Conservation (phyloP, 1,140 invertebrate genomes). For the Venustaconcha ellipsiformis region DNA sequence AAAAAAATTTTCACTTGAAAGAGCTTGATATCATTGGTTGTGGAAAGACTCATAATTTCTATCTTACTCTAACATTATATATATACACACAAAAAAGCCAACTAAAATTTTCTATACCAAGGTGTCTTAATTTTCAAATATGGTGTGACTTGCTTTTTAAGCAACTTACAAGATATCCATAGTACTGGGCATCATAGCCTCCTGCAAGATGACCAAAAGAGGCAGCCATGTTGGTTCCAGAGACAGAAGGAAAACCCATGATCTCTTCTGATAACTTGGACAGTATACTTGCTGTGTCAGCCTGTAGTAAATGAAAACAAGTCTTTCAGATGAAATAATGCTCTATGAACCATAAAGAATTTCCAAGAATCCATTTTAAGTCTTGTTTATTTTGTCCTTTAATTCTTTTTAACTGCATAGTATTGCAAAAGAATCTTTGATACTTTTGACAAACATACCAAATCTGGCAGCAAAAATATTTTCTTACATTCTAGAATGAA, state of each 20-base stretch:
- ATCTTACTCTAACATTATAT: background rate
- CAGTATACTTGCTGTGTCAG: slow-evolving; percentile 69
- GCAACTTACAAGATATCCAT: slow-evolving; percentile 72
- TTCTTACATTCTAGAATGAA: no score
- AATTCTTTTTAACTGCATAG: no score
- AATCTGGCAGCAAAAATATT: no score
- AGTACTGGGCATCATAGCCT: slow-evolving; percentile 75
- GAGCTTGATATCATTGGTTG: background rate
- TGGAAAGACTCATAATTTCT: background rate
- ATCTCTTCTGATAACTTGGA: slow-evolving; percentile 66
- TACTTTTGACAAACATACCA: no score
- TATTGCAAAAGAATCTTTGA: no score
- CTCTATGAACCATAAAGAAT: no score
- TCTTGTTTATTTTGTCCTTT: no score
- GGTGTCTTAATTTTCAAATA: background rate
- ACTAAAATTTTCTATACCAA: background rate
- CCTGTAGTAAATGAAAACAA: slow-evolving; percentile 43
- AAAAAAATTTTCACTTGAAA: background rate
- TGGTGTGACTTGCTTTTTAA: background rate
- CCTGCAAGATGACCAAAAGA: slow-evolving; percentile 72
- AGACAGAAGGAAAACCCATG: slow-evolving; percentile 69
- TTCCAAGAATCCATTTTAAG: no score
- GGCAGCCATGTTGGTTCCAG: slow-evolving; percentile 72
- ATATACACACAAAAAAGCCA: background rate
- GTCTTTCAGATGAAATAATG: no score